Percentiles rank a stretch among this genome's conserved stretches.
Evolutionary conservation across 2,888 invertebrate species (phyloP).

Genomic region (Amphipyra berbera): DNA sequence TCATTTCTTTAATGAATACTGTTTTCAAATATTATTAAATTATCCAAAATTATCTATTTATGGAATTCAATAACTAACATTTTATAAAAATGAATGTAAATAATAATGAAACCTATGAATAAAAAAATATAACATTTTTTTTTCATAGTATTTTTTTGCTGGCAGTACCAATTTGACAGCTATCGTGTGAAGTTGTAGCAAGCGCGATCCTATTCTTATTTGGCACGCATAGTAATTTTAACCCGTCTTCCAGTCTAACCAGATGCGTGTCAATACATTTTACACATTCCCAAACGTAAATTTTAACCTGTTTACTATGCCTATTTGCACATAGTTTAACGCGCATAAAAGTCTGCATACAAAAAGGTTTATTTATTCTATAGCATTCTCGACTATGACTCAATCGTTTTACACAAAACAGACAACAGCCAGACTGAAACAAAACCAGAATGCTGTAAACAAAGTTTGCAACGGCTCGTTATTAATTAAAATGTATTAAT

Average conservation of each 20-base stretch:
- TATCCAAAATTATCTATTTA: no score
- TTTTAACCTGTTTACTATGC: slow-evolving; percentile 29
- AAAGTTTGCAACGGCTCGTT: slow-evolving; percentile 19
- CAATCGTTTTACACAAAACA: slow-evolving; percentile 47
- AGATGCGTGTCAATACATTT: background rate
- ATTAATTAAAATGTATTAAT: slow-evolving; percentile 38
- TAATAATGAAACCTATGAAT: no score
- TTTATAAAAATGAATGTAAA: no score
- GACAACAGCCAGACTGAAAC: slow-evolving; percentile 16
- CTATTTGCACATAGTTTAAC: slow-evolving; percentile 1
- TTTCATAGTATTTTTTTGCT: no score
- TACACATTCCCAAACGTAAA: background rate
- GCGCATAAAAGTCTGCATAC: slow-evolving; percentile 1
- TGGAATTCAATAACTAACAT: no score
- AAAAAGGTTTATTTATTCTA: slow-evolving; percentile 33
- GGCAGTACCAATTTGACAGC: no score
- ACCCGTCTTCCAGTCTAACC: background rate
- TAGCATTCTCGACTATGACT: slow-evolving; percentile 35
- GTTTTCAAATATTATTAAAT: no score
- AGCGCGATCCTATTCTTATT: no score
- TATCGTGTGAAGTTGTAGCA: no score
- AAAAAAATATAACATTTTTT: no score
- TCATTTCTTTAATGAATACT: no score
- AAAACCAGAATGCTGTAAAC: slow-evolving; percentile 37
- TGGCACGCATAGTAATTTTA: no score